Evolutionary conservation across 37 sponge, comb jelly and placozoan species (phyloP), one percentile per base, ranked within the genome.

Genomic region (Mnemiopsis leidyi): DNA sequence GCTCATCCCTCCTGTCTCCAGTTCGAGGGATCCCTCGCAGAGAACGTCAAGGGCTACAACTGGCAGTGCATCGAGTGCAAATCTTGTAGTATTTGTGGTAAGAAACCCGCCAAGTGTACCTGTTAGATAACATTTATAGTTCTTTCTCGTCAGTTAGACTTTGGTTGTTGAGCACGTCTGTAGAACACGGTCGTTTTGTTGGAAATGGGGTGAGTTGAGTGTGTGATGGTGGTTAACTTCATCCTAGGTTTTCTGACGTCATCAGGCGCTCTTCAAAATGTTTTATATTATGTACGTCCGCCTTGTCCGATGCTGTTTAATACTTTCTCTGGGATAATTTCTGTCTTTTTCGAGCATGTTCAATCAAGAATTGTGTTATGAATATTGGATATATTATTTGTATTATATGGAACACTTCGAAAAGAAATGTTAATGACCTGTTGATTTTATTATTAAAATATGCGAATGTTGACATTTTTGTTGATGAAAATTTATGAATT

Each of bases 61-160:
- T 98, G 99, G 99, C 97, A 98, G 95, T 98, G 99, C 93, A 96
- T 98, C 32, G 99, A 98, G 94, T 98, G 99, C 95, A 98, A 98
- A 82, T 95, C 96, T 18, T 98, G 99, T 77, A 95, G 95, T 30
- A 93, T 98, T 36, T 98, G 99, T 93, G 97, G 96, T 40, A 96
- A 94, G 90, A 38, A 39, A 29, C 33, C 23, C 29, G 20, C 23
- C 2, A 23, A 35, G 2, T 85, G 90, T 85, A 40, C 25, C 25
- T 85, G 90, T 85, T 40, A 39, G 24, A 33, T 23, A 28, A 7
- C 5, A 28, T 18, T 48, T 13, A 18, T 48, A 48, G 61, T 48
- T n/a, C 61, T 18, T 13, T 5, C 61, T 48, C 9, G 13, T 48
- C 61, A 48, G 9, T 48, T 48, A 5, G 61, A 48, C 61, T 48